Evolutionary conservation across 1,140 invertebrate species (phyloP).

Genomic region (Piezodorus guildinii): DNA sequence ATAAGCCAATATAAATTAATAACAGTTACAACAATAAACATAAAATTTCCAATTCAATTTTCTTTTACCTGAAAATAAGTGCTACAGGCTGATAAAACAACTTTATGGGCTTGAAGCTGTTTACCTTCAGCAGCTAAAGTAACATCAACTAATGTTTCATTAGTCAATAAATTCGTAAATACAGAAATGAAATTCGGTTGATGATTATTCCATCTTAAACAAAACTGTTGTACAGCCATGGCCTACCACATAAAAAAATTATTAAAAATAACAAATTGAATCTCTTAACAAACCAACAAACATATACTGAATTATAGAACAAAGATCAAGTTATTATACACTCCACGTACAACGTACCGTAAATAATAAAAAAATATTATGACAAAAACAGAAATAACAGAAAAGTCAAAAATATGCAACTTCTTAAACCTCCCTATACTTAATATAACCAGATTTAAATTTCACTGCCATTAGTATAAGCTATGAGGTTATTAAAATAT

Average conservation of each 20-base stretch:
- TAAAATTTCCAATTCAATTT: constrained; percentile 1
- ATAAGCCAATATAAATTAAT: neutral
- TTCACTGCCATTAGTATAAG: too few relatives aligned
- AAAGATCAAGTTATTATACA: too few relatives aligned
- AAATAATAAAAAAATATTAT: too few relatives aligned
- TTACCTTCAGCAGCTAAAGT: constrained; percentile 73
- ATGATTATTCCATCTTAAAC: constrained; percentile 79
- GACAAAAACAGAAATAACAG: too few relatives aligned
- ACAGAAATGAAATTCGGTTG: constrained; percentile 78
- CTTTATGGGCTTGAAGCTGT: constrained; percentile 72
- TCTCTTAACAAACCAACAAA: too few relatives aligned
- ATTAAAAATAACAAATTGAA: neutral
- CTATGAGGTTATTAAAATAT: too few relatives aligned
- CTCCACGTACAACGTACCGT: too few relatives aligned
- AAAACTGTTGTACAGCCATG: constrained; percentile 64
- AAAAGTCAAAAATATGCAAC: too few relatives aligned
- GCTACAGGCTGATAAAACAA: constrained; percentile 75
- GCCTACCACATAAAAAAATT: neutral
- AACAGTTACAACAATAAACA: neutral
- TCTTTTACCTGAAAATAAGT: constrained; percentile 67
- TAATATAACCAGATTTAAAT: too few relatives aligned
- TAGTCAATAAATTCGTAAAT: constrained; percentile 64
- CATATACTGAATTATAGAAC: too few relatives aligned
- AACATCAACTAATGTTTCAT: constrained; percentile 75
- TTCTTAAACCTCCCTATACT: too few relatives aligned